phyloP scores from a whole-genome alignment of 2,797 vertebrate genomes.

The Nothura maculosa region DNA sequence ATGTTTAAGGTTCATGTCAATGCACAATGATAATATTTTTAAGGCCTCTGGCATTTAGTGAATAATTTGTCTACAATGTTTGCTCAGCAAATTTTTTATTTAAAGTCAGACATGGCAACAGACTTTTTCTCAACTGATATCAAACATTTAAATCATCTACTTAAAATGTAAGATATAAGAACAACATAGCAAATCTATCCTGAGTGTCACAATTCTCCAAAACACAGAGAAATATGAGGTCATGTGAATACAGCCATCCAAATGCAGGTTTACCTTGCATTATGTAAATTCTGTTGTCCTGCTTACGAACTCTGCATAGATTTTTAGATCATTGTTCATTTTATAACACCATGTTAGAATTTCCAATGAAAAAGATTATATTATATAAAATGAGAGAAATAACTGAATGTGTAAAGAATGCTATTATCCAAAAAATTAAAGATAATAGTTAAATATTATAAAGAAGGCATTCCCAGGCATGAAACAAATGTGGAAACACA shows the following conservation, averaged over 20 bases:
- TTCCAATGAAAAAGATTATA: background rate
- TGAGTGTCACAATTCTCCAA: background rate
- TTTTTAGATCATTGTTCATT: background rate
- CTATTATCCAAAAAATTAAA: background rate
- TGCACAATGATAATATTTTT: too few species aligned
- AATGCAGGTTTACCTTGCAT: background rate
- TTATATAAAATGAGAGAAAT: background rate
- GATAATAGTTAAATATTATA: background rate
- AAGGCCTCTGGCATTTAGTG: too few species aligned
- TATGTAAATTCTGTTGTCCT: background rate
- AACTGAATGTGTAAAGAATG: background rate
- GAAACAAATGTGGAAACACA: background rate
- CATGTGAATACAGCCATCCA: background rate
- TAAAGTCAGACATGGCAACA: too few species aligned
- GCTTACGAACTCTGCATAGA: background rate
- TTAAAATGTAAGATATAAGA: background rate
- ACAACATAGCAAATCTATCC: background rate
- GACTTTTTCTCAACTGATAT: too few species aligned
- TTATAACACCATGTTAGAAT: background rate
- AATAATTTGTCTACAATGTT: too few species aligned
- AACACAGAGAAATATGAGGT: background rate
- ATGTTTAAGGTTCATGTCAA: too few species aligned
- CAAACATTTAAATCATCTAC: background rate
- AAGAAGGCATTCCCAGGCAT: background rate
- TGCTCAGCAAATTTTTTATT: too few species aligned